phyloP scores from a whole-genome alignment of 1,140 invertebrate genomes.

The Acromyrmex charruanus region DNA sequence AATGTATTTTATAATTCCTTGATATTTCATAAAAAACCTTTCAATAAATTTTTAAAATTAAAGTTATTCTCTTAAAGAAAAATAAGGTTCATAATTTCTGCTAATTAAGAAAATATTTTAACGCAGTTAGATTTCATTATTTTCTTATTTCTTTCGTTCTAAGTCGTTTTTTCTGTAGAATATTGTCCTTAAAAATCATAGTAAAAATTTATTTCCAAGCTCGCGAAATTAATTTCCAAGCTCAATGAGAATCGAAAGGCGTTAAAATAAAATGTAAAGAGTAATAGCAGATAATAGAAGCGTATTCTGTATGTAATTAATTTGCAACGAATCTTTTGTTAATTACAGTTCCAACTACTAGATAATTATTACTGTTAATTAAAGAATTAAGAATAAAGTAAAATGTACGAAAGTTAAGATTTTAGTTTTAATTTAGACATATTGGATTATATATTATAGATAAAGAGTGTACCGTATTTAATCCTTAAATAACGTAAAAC shows the following conservation, averaged over 20 bases:
- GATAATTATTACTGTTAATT: conserved; percentile 27
- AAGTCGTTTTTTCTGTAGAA: background rate
- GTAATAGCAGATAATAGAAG: background rate
- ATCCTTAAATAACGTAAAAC: background rate
- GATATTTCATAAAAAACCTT: background rate
- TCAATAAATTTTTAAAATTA: conserved; percentile 11
- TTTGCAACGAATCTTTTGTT: conserved; percentile 17
- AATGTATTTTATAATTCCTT: background rate
- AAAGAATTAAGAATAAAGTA: background rate
- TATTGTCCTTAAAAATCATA: background rate
- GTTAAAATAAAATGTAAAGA: conserved; percentile 10
- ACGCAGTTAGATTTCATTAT: conserved; percentile 1
- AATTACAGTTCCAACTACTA: background rate
- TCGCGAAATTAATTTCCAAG: conserved; percentile 33
- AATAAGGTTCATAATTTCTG: conserved; percentile 1
- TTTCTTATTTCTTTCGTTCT: background rate
- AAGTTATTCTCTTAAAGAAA: conserved; percentile 37
- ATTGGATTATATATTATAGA: background rate
- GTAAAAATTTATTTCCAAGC: conserved; percentile 12
- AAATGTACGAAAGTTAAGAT: conserved; percentile 12
- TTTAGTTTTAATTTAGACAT: background rate
- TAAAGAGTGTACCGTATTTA: background rate
- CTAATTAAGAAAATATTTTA: conserved; percentile 47
- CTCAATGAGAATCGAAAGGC: background rate
- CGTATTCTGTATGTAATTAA: conserved; percentile 24